Evolutionary conservation across 2,113 vertebrate species (phyloP).

Genomic region (Hemichromis elongatus): DNA sequence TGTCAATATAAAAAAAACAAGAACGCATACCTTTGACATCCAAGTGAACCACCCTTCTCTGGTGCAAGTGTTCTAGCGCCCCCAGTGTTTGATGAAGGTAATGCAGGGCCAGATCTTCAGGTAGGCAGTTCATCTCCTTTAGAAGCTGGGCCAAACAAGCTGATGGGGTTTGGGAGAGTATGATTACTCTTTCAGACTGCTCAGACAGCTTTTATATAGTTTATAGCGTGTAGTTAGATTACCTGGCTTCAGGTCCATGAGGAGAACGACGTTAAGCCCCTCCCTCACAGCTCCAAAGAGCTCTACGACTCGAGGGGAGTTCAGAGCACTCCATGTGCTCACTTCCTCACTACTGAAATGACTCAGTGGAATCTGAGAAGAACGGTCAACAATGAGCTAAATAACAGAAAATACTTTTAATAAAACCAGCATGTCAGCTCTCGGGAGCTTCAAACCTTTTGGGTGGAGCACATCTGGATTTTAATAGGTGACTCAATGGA

Average conservation of each 20-base stretch:
- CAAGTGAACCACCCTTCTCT: constrained; percentile 82
- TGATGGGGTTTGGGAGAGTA: background rate
- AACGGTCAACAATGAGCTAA: background rate
- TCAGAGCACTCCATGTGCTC: constrained; percentile 79
- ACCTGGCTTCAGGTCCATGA: constrained; percentile 95
- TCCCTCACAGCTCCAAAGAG: constrained; percentile 91
- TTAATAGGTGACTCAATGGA: background rate
- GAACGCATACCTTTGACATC: constrained; percentile 86
- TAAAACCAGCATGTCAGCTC: background rate
- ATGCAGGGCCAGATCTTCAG: constrained; percentile 87
- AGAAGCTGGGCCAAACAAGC: constrained; percentile 88
- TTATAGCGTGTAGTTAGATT: background rate
- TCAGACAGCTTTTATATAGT: rapidly evolving
- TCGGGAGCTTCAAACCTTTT: background rate
- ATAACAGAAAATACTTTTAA: background rate
- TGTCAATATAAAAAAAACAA: background rate
- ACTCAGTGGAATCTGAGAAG: constrained; percentile 79
- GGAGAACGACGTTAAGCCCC: constrained; percentile 84
- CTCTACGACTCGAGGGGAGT: constrained; percentile 82
- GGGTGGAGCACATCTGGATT: background rate
- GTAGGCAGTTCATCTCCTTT: constrained; percentile 76
- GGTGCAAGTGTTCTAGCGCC: constrained; percentile 89
- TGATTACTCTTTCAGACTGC: background rate
- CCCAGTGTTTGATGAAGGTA: constrained; percentile 86
- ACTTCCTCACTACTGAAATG: constrained; percentile 86